Percentiles rank a stretch among this genome's conserved stretches.
These are phyloP conservation scores for Ageneiosus marmoratus DNA, from an alignment of 2,113 vertebrate species.

Conservation along the genomic window DNA sequence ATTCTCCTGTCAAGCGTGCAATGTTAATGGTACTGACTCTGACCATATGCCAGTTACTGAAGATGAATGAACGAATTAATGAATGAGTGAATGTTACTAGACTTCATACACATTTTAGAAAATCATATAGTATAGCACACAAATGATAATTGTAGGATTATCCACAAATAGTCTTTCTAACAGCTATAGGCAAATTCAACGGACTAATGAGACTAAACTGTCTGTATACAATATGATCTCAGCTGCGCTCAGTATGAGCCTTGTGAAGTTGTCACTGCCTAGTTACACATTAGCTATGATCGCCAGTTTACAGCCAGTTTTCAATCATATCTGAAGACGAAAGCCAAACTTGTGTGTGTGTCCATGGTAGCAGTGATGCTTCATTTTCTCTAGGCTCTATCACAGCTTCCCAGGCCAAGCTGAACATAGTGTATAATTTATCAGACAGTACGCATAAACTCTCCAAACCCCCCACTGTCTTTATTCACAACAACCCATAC, in stretches of 20 bases:
- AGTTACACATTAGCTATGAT: slow-evolving; percentile 72
- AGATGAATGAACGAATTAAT: not conserved
- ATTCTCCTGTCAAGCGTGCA: not conserved
- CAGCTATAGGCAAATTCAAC: slow-evolving; percentile 45
- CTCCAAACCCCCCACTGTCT: slow-evolving; percentile 42
- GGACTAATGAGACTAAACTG: slow-evolving; percentile 49
- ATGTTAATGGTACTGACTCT: not conserved
- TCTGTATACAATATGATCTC: slow-evolving; percentile 62
- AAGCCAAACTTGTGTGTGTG: slow-evolving; percentile 68
- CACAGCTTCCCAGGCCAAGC: slow-evolving; percentile 57
- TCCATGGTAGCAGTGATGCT: slow-evolving; percentile 63
- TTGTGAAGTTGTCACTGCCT: slow-evolving; percentile 67
- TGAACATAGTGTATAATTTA: slow-evolving; percentile 72
- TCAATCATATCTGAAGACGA: slow-evolving; percentile 70
- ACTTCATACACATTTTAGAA: not conserved
- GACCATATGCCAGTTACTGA: not conserved
- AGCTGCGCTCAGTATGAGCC: slow-evolving; percentile 56
- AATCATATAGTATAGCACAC: not conserved
- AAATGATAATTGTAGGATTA: not conserved
- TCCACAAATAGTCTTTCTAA: not conserved
- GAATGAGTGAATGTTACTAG: not conserved
- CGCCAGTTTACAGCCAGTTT: slow-evolving; percentile 69
- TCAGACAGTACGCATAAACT: slow-evolving; percentile 60
- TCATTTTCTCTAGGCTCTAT: slow-evolving; percentile 65
- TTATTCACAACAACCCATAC: slow-evolving; percentile 47